Percentiles rank a stretch among this genome's conserved stretches.
Conservation (phyloP, 2,888 invertebrate genomes). For the Dermolepida albohirtum region DNA sequence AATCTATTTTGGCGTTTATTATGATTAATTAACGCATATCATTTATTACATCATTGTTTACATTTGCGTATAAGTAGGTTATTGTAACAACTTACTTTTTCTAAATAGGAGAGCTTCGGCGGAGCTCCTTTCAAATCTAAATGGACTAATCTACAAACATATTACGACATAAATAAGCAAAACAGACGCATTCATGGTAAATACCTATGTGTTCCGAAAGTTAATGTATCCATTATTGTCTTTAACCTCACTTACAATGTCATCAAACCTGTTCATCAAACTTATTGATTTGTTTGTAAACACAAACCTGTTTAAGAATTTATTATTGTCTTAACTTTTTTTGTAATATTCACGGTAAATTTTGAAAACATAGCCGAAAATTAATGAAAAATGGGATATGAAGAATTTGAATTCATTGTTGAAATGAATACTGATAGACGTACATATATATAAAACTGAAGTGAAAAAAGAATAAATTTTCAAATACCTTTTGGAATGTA, state of each 20-base stretch:
- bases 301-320: neutral
- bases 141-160: slow-evolving; percentile 69
- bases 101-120: slow-evolving; percentile 71
- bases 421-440: too few species aligned
- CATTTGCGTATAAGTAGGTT: slow-evolving; percentile 26
- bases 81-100: slow-evolving; percentile 64
- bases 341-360: too few species aligned
- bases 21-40: slow-evolving; percentile 1
- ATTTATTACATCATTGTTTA: slow-evolving; percentile 36
- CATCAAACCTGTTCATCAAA: slow-evolving; percentile 14
- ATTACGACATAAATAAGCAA: neutral
- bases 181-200: neutral
- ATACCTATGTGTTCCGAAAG: slow-evolving; percentile 67
- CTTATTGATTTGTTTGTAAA: slow-evolving; percentile 43
- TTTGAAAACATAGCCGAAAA: too few species aligned
- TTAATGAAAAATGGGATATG: too few species aligned
- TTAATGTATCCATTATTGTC: slow-evolving; percentile 63
- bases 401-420: too few species aligned
- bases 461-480: too few species aligned
- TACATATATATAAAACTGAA: too few species aligned
- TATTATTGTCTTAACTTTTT: neutral
- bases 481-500: too few species aligned
- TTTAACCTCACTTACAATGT: slow-evolving; percentile 39
- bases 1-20: neutral
- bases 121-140: slow-evolving; percentile 83